phyloP scores from a whole-genome alignment of 2,113 vertebrate genomes.

The Cinclus cinclus region DNA sequence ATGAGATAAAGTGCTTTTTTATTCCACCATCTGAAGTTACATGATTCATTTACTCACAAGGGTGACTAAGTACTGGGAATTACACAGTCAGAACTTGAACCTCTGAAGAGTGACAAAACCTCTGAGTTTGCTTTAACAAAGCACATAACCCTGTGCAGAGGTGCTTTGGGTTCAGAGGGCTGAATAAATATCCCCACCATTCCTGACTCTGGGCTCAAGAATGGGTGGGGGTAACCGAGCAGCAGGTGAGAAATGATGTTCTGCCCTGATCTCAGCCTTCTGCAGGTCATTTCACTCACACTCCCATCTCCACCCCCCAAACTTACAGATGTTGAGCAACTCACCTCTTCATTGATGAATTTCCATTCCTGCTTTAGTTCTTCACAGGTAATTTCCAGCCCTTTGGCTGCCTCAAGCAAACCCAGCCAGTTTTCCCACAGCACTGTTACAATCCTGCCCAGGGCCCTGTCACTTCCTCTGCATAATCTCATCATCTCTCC shows the following conservation, averaged over 20 bases:
- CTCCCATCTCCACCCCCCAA: not conserved
- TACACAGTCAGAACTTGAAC: not conserved
- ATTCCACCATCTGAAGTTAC: not conserved
- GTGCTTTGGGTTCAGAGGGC: not conserved
- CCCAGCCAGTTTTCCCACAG: slow-evolving; percentile 76
- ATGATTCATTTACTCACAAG: not conserved
- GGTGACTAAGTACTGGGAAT: not conserved
- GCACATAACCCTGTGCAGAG: not conserved
- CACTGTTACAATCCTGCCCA: not conserved
- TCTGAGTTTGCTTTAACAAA: not conserved
- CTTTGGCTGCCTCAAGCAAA: slow-evolving; percentile 64
- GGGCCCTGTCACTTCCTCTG: not conserved
- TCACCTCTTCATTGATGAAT: slow-evolving; percentile 81
- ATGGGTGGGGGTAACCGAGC: not conserved
- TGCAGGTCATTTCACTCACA: not conserved
- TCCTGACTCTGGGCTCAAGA: not conserved
- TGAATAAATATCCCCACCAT: not conserved
- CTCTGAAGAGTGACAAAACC: not conserved
- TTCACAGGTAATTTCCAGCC: slow-evolving; percentile 73
- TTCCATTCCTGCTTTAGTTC: slow-evolving; percentile 84
- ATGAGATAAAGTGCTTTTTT: not conserved
- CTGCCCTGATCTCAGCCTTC: not conserved
- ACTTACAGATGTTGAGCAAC: not conserved
- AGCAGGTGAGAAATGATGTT: not conserved
- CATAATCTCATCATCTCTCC: slow-evolving; percentile 26